A percentile compares a stretch with the other conserved stretches of the same genome.
These are phyloP conservation scores for Pasiphila rectangulata DNA, from an alignment of 2,888 invertebrate species.

Conservation along the genomic window DNA sequence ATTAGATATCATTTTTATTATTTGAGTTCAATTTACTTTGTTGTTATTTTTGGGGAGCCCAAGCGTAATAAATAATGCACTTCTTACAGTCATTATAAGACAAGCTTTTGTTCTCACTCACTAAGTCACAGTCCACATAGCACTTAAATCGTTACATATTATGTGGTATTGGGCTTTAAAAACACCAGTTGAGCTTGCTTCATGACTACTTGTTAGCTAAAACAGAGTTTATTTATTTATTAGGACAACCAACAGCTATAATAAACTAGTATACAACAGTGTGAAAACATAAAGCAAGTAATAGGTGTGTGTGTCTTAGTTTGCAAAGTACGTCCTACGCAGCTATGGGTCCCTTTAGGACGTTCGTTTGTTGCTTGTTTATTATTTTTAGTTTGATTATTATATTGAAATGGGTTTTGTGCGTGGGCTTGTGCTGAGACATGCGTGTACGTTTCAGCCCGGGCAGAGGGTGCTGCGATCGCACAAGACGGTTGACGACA, in stretches of 20 bases:
- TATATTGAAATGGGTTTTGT: conserved; percentile 7
- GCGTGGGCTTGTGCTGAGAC: conserved; percentile 5
- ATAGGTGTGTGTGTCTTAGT: too few species aligned
- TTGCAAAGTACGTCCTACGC: conserved; percentile 3
- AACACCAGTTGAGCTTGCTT: conserved; percentile 1
- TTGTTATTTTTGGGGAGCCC: conserved; percentile 22
- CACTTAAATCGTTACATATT: too few species aligned
- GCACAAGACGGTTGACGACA: conserved; percentile 81
- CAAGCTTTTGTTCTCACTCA: too few species aligned
- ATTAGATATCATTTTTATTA: conserved; percentile 14
- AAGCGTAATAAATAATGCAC: conserved; percentile 14
- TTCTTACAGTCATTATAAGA: not conserved
- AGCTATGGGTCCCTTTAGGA: conserved; percentile 29
- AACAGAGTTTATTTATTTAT: not conserved
- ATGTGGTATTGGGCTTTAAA: not conserved
- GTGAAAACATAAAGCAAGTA: too few species aligned
- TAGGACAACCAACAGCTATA: too few species aligned
- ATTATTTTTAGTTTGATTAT: conserved; percentile 27
- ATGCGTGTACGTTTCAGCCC: conserved; percentile 53
- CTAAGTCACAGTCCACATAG: too few species aligned
- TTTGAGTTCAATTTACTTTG: conserved; percentile 16
- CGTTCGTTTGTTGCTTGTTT: conserved; percentile 30
- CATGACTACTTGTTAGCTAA: not conserved
- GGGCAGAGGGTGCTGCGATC: conserved; percentile 79
- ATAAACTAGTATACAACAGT: too few species aligned